Conservation (phyloP, 1,140 invertebrate species). For the Ooceraea biroi region DNA sequence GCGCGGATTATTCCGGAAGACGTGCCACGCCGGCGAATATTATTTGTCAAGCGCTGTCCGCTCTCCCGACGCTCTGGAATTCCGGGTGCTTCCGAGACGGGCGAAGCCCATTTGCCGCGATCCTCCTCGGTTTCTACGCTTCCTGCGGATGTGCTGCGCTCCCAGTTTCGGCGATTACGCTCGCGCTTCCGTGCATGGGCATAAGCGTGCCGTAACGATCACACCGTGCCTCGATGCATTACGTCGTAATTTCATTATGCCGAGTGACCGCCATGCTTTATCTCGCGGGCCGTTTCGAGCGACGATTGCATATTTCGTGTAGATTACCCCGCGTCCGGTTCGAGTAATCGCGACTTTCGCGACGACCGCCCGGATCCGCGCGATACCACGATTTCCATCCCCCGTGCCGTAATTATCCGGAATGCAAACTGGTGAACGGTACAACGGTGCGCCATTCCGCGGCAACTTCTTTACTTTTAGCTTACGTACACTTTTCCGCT, state of each 20-base stretch:
- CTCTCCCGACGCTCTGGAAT: background rate
- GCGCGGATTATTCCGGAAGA: constrained; percentile 6
- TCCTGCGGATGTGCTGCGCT: background rate
- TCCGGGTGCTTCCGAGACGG: background rate
- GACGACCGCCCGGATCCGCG: background rate
- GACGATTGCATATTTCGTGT: constrained; percentile 42
- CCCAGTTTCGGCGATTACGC: background rate
- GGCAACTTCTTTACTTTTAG: background rate
- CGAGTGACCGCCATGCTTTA: constrained; percentile 35
- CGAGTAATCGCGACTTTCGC: constrained; percentile 1
- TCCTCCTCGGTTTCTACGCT: background rate
- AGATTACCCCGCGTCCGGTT: background rate
- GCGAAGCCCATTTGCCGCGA: background rate
- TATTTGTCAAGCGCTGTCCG: constrained; percentile 10
- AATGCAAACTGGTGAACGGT: constrained; percentile 5
- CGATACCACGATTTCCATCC: constrained; percentile 16
- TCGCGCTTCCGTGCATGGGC: background rate
- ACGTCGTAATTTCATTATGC: constrained; percentile 24
- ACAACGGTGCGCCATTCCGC: background rate
- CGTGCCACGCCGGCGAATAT: constrained; percentile 30
- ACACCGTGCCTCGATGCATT: background rate
- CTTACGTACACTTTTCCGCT: background rate
- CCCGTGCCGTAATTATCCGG: constrained; percentile 42
- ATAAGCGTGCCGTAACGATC: constrained; percentile 11
- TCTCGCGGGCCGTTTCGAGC: constrained; percentile 20